A percentile compares a stretch with the other conserved stretches of the same genome.
These are phyloP conservation scores for Nothobranchius kuhntae DNA, from an alignment of 2,113 vertebrate genomes.

Conservation along the genomic window DNA sequence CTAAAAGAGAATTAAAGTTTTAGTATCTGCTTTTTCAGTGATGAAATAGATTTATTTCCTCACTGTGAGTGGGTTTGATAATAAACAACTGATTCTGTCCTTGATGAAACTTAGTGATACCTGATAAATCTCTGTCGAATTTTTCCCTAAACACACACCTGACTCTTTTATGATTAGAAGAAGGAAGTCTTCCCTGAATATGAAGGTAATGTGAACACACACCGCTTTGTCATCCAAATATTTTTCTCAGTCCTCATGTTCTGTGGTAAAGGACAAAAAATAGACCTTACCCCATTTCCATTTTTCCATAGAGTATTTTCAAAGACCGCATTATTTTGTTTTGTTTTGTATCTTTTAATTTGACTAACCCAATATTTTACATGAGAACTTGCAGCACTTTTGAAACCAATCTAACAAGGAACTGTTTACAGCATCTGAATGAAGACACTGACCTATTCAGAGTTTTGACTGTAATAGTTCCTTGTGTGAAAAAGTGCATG, in stretches of 20 bases:
- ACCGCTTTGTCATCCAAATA: not conserved
- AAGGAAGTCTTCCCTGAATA: slow-evolving; percentile 7
- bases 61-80: not conserved
- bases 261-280: not conserved
- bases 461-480: slow-evolving; percentile 40
- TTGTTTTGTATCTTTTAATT: not conserved
- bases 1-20: not conserved
- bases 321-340: not conserved
- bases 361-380: slow-evolving; percentile 14
- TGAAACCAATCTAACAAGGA: slow-evolving; percentile 41
- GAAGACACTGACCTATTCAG: not conserved
- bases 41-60: not conserved
- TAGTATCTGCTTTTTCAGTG: not conserved
- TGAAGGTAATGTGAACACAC: not conserved
- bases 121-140: not conserved
- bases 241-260: not conserved
- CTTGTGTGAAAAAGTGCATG: slow-evolving; percentile 6
- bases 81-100: not conserved
- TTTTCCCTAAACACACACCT: not conserved
- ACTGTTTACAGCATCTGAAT: not conserved
- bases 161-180: not conserved
- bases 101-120: not conserved
- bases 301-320: not conserved
- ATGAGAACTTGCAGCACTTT: not conserved
- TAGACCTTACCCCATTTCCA: not conserved